These are phyloP conservation scores for Xenotilapia leptura DNA, from an alignment of 2,113 vertebrate genomes.

Conservation along the genomic window DNA sequence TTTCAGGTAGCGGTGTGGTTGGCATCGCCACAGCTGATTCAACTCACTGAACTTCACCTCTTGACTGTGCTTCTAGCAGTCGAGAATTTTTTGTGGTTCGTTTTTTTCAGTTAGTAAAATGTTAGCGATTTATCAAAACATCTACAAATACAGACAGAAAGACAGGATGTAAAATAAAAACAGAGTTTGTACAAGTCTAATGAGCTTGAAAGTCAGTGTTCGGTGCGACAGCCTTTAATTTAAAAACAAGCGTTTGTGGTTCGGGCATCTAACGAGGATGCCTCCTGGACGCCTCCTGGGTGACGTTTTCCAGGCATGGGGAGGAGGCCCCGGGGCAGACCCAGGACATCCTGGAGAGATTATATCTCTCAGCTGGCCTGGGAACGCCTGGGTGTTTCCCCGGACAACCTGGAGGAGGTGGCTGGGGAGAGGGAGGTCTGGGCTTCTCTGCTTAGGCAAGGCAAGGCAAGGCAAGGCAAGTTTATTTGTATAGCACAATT, in stretches of 20 bases:
- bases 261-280: background rate
- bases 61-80: background rate
- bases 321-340: background rate
- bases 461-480: too few species aligned
- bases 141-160: background rate
- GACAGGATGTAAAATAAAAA: background rate
- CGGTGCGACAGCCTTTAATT: background rate
- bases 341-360: background rate
- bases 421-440: background rate
- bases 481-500: too few species aligned
- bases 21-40: background rate
- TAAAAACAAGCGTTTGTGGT: background rate
- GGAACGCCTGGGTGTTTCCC: rapidly evolving
- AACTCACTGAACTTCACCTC: background rate
- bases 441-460: background rate
- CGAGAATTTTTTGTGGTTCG: background rate
- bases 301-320: background rate
- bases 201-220: background rate
- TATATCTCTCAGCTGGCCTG: background rate
- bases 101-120: background rate
- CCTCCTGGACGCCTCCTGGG: background rate
- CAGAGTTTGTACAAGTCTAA: background rate
- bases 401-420: background rate
- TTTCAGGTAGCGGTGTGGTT: background rate
- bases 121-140: background rate